Conservation (phyloP, 2,888 invertebrate species). For the Cerceris ruficornis region DNA sequence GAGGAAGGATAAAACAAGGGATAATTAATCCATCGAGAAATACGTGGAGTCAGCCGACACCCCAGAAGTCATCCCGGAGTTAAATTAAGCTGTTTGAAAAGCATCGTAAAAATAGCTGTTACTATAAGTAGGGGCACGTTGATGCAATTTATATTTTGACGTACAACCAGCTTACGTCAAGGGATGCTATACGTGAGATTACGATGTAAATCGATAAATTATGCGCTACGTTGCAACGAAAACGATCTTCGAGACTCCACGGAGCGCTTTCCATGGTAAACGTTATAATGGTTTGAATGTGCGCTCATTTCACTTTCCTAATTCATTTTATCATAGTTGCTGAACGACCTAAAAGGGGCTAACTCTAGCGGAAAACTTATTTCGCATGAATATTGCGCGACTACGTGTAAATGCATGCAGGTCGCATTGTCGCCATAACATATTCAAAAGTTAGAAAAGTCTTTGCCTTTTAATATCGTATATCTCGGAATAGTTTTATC, state of each 20-base stretch:
- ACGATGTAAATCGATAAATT: slow-evolving; percentile 30
- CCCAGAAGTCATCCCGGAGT: too few relatives aligned
- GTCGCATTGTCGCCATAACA: not conserved
- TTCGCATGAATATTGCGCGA: not conserved
- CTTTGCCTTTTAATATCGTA: too few relatives aligned
- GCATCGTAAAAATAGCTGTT: slow-evolving; percentile 29
- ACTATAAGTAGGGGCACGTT: slow-evolving; percentile 12
- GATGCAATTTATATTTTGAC: slow-evolving; percentile 44
- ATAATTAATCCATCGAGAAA: too few relatives aligned
- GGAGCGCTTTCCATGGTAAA: not conserved
- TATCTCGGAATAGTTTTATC: too few relatives aligned
- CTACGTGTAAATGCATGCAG: not conserved
- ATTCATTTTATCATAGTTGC: not conserved
- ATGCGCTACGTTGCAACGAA: not conserved
- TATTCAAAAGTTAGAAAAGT: too few relatives aligned
- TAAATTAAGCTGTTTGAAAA: too few relatives aligned
- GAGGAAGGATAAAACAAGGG: too few relatives aligned
- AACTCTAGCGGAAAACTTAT: not conserved
- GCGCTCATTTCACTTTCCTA: not conserved
- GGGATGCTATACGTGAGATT: slow-evolving; percentile 20
- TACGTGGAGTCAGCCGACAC: too few relatives aligned
- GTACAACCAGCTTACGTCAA: slow-evolving; percentile 37
- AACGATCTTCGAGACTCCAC: not conserved
- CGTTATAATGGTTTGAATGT: not conserved
- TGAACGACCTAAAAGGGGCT: not conserved